Evolutionary conservation across 1,140 invertebrate species (phyloP).

Genomic region (Acyrthosiphon pisum): DNA sequence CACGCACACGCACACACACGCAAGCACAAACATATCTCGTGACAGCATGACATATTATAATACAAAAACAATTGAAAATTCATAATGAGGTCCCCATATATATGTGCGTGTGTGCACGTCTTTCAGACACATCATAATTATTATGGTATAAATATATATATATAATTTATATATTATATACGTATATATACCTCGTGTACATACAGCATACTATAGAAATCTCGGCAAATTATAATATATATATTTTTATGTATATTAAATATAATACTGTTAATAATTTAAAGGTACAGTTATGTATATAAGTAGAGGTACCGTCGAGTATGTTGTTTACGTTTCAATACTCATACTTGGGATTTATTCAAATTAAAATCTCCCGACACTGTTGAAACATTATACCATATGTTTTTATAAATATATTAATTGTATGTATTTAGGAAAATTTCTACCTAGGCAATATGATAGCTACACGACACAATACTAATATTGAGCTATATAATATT

Average conservation of each 20-base stretch:
- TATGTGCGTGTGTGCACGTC: conserved; percentile 1
- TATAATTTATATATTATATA: not conserved
- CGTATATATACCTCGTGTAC: not conserved
- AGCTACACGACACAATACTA: too few species aligned
- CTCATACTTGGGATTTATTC: not conserved
- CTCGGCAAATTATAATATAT: not conserved
- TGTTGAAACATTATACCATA: too few species aligned
- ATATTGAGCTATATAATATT: too few species aligned
- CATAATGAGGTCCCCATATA: not conserved
- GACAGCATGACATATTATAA: conserved; percentile 37
- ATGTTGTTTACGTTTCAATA: not conserved
- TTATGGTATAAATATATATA: not conserved
- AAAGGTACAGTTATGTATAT: not conserved
- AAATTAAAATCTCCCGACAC: not conserved
- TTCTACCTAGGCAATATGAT: too few species aligned
- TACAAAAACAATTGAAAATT: conserved; percentile 36
- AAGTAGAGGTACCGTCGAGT: not conserved
- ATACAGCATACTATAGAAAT: not conserved
- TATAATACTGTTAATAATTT: too few species aligned
- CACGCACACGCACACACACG: not conserved
- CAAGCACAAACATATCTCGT: not conserved
- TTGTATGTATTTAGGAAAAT: too few species aligned
- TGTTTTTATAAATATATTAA: too few species aligned
- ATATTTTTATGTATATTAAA: too few species aligned
- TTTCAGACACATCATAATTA: conserved; percentile 4